phyloP scores from a whole-genome alignment of 1,140 invertebrate species.

The Drosophila chauvacae region DNA sequence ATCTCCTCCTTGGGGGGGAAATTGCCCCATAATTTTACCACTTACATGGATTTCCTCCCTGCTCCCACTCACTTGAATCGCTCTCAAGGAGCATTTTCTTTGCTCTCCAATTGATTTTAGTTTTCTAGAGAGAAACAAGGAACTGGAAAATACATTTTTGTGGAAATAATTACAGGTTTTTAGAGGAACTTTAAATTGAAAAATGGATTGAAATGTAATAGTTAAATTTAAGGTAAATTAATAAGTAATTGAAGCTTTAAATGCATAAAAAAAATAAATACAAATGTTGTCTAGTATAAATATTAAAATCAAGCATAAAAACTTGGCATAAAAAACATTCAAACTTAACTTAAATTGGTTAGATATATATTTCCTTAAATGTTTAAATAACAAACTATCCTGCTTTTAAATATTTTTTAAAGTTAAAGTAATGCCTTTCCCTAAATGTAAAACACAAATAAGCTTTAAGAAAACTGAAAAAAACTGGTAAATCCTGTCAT shows the following conservation, averaged over 20 bases:
- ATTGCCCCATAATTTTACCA: constrained; percentile 13
- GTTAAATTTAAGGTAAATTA: not conserved
- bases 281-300: not conserved
- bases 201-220: not conserved
- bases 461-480: not conserved
- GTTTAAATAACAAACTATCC: not conserved
- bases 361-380: too few relatives aligned
- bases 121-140: not conserved
- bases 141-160: not conserved
- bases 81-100: not conserved
- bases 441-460: too few relatives aligned
- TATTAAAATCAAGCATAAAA: too few relatives aligned
- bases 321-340: too few relatives aligned
- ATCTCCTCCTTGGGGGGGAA: not conserved
- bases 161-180: not conserved
- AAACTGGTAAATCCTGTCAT: not conserved
- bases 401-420: not conserved
- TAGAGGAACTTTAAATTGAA: too few relatives aligned
- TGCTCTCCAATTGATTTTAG: not conserved
- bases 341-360: too few relatives aligned
- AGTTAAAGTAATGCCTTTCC: too few relatives aligned
- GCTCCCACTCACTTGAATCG: not conserved
- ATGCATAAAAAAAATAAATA: not conserved
- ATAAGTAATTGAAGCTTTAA: not conserved
- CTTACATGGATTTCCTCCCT: constrained; percentile 5